Conservation (phyloP, 2,888 invertebrate species). For the Hyles lineata region DNA sequence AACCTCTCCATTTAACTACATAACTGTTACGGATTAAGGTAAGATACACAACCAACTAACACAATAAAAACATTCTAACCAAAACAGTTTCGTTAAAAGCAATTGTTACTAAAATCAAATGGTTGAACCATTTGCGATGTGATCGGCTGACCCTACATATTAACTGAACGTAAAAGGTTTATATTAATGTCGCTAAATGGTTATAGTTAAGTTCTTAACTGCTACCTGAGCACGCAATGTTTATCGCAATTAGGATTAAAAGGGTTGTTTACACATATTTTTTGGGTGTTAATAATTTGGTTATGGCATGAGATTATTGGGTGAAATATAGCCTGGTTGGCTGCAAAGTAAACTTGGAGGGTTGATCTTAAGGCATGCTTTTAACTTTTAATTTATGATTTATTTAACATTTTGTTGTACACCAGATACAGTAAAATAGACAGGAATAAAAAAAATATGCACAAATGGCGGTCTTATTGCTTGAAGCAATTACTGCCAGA, state of each 20-base stretch:
- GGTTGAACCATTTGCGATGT: background rate
- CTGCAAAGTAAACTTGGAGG: no score
- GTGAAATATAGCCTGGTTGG: no score
- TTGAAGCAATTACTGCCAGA: no score
- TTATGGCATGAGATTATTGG: no score
- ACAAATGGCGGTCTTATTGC: no score
- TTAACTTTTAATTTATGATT: no score
- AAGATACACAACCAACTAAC: background rate
- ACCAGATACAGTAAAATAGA: no score
- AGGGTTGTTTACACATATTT: slow-evolving; percentile 10
- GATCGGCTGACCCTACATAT: slow-evolving; percentile 44
- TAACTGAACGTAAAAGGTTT: slow-evolving; percentile 50
- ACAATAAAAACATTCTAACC: slow-evolving; percentile 1
- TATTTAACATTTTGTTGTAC: no score
- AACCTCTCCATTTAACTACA: no score
- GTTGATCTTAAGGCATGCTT: no score
- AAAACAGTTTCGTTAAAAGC: background rate
- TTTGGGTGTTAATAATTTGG: background rate
- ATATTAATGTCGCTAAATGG: slow-evolving; percentile 21
- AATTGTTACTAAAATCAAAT: slow-evolving; percentile 5
- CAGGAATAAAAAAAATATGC: no score
- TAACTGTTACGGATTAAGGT: no score
- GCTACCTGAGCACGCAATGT: slow-evolving; percentile 16
- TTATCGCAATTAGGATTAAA: slow-evolving; percentile 6
- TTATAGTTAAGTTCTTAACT: slow-evolving; percentile 23